Evolutionary conservation across 35 echinoderm and acorn worm species (phyloP), one percentile per base, ranked within the genome.

Genomic region (Acanthaster planci): DNA sequence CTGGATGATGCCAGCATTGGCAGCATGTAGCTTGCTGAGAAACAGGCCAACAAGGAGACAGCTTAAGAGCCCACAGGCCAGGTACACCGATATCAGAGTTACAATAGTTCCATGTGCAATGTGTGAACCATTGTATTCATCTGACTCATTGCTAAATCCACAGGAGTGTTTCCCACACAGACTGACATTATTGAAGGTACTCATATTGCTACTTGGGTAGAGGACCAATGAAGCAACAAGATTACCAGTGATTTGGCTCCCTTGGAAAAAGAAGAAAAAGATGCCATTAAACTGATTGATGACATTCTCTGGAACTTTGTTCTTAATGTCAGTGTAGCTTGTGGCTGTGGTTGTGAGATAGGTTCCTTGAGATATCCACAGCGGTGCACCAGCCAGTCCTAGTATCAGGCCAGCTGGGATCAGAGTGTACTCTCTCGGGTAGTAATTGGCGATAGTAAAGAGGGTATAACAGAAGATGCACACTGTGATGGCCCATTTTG

Each of bases 201-300:
- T 38, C 80, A 72, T 12, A n/a, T 7, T 59, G 15, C 34, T 76
- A 55, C 78, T 84, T 35, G 86, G 76, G 36, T 53, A 35, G 9
- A 98, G 39, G 12, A 98, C 91, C 22, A 98, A 67, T 0, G 95
- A 98, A 12, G 95, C 93, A 9, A 98, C 90, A 7, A 98, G 78
- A 39, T 98, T 98, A 9, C 95, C 95, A 21, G 90, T 37, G 8
- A 98, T 83, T 52, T 98, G 95, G 79, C 88, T 87, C 18, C 81
- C 64, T 54, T 98, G 95, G 78, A 98, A 98, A 76, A 98, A 94
- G 42, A 94, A 30, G 92, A 98, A 98, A 78, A 98, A 98, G 7
- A 98, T 90, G 0, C 95, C 95, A 51, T 90, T 94, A 40, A 94
- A 98, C 38, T 91, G 82, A 42, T 91, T 94, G 58, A 98, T 67